Base-by-base conservation (phyloP, 2,888 invertebrate species). In the Cantharis lateralis region DNA sequence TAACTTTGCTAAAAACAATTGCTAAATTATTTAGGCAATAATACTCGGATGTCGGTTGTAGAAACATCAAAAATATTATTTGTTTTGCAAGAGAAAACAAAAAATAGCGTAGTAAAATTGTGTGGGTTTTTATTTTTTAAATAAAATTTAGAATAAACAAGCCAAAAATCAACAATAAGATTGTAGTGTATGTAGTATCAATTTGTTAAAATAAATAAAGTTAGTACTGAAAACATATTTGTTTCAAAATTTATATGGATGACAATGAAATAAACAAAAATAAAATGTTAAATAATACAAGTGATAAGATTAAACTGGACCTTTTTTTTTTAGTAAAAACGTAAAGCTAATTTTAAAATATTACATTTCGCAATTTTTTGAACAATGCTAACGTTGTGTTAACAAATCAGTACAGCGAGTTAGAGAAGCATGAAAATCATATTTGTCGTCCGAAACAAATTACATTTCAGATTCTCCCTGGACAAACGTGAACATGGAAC, bases 401-500 rank as follows among this genome's bases (percentile, higher is more conserved):
- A 48, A 48, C 48, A 48, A 48, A 48, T 48, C 48, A 48, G 48
- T 48, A 48, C 48, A 48, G 48, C 48, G 48, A 48, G 48, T 48
- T 66, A 66, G 18, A 66, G 64, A 66, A 75, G 62, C 75, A 78
- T 75, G 61, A 72, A 75, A 75, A 75, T 78, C 73, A 77, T 74
- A 71, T 73, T 66, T 70, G 74, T 74, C 77, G 77, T 77, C 75
- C 71, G 66, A 76, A 79, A 78, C 79, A 78, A 78, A 79, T 78
- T 77, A 77, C 79, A 79, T 76, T 78, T 80, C 75, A 76, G 75
- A 77, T 78, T 79, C 78, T 78, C 76, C 71, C 74, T 68, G 79
- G 76, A 78, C 76, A 78, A 76, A 78, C 76, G 77, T 78, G 77
- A 79, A 81, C 80, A 80, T 75, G 77, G 71, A 78, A 78, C 79